Evolutionary conservation across 2,888 invertebrate genomes (phyloP).

Genomic region (Tenthredo mesomela): DNA sequence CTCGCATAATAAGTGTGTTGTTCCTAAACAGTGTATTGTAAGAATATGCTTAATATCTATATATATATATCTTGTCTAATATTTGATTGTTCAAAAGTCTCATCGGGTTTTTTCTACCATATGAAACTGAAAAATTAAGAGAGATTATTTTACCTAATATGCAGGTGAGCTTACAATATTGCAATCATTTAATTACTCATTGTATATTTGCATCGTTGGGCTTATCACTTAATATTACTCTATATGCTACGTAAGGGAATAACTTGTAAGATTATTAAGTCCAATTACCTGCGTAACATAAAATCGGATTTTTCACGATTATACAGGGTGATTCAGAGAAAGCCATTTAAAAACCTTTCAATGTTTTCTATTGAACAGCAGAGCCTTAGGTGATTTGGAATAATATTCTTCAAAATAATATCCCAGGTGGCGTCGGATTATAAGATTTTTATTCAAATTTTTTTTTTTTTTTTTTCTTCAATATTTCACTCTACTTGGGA

Average conservation of each 20-base stretch:
- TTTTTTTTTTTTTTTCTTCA: slow-evolving; percentile 19
- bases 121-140: slow-evolving; percentile 3
- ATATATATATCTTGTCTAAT: slow-evolving; percentile 26
- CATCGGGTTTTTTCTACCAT: neutral
- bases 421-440: neutral
- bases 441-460: slow-evolving; percentile 26
- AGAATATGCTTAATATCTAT: slow-evolving; percentile 15
- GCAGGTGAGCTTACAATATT: slow-evolving; percentile 19
- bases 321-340: slow-evolving; percentile 50
- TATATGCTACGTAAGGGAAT: slow-evolving; percentile 34
- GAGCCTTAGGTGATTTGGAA: slow-evolving; percentile 43
- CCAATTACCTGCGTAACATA: slow-evolving; percentile 45
- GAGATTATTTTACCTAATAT: slow-evolving; percentile 29
- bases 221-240: neutral
- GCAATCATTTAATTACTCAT: slow-evolving; percentile 14
- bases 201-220: slow-evolving; percentile 19
- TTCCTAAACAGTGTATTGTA: slow-evolving; percentile 31
- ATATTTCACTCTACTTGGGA: slow-evolving; percentile 35
- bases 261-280: slow-evolving; percentile 51
- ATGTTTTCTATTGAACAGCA: slow-evolving; percentile 38
- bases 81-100: slow-evolving; percentile 24
- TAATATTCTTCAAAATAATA: slow-evolving; percentile 33
- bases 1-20: slow-evolving; percentile 31
- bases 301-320: slow-evolving; percentile 42
- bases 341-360: slow-evolving; percentile 40